phyloP scores from a whole-genome alignment of 2,888 invertebrate genomes.

The Drosophila peninsularis region DNA sequence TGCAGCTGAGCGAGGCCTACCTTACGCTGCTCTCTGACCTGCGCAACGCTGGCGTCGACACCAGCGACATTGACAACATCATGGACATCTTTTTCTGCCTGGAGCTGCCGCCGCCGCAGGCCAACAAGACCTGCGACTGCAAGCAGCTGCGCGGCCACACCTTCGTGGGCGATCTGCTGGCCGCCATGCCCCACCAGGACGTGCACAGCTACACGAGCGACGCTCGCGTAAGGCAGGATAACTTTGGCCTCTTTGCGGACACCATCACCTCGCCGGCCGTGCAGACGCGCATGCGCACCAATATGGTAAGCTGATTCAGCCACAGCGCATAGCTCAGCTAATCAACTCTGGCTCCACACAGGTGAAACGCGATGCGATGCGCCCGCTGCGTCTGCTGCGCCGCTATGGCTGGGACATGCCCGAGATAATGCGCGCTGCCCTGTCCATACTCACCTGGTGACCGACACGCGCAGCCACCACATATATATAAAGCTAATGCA shows the following conservation, averaged over 20 bases:
- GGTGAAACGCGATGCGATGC: slow-evolving; percentile 51
- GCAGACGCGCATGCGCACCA: slow-evolving; percentile 44
- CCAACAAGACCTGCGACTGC: slow-evolving; percentile 44
- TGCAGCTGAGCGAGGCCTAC: slow-evolving; percentile 56
- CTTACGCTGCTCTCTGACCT: slow-evolving; percentile 38
- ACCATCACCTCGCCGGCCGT: slow-evolving; percentile 51
- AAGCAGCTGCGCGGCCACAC: slow-evolving; percentile 44
- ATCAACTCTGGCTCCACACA: slow-evolving; percentile 13
- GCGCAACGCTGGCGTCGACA: slow-evolving; percentile 44
- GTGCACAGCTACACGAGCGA: slow-evolving; percentile 40
- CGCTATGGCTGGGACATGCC: slow-evolving; percentile 67
- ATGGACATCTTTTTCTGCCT: slow-evolving; percentile 59
- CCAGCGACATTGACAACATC: slow-evolving; percentile 52
- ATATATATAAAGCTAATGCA: slow-evolving; percentile 9
- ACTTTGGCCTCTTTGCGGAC: slow-evolving; percentile 60
- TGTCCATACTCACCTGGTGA: slow-evolving; percentile 62
- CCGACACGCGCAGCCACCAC: not conserved
- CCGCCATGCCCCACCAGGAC: slow-evolving; percentile 44
- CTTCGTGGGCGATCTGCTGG: slow-evolving; percentile 61
- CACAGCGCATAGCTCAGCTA: not conserved
- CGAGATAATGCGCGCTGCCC: slow-evolving; percentile 38
- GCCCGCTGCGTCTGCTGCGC: slow-evolving; percentile 53
- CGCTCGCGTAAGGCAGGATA: not conserved
- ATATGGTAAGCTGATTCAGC: slow-evolving; percentile 52
- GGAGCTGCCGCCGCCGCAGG: slow-evolving; percentile 30